Evolutionary conservation across 2,888 invertebrate species (phyloP), one percentile per base, ranked within the genome.

Genomic region (Synergus gifuensis): DNA sequence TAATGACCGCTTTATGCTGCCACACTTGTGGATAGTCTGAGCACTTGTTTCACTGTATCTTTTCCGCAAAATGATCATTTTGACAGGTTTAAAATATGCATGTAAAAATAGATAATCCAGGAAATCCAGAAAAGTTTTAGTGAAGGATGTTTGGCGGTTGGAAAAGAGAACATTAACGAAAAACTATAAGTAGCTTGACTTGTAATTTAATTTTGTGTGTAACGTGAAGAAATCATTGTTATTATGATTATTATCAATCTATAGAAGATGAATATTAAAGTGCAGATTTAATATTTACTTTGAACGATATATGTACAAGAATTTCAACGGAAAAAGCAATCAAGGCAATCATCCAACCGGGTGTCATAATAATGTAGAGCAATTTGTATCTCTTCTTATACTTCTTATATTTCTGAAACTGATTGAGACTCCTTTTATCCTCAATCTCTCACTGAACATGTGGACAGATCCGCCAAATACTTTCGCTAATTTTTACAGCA

Each of bases 1-100:
- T 90, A 91, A 90, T 90, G 90, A 86, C 86, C 85, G 88, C 89
- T 89, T 89, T 91, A 89, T 90, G 84, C 58, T 42, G 86, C 81
- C 84, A 81, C 54, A 73, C 73, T 73, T 73, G 73, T 73, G 54
- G 73, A 77, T 44, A 73, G 64, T 62, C 64, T 22, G 54, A 60
- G 76, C 67, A 42, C 67, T 77, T 60, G 54, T 40, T 44, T 22
- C 22, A 44, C 22, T 16, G n/a, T 69, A 73, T 63, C 28, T 62
- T 42, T 64, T 60, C 28, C 40, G 18, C 64, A 18, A 69, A 66
- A 42, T 44, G 54, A 66, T 60, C 60, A 28, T 69, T 66, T 69
- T 40, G n/a, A 42, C 16, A 44, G 22, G 28, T n/a, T 66, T 77
- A 16, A 62, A 22, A 28, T 18, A 11, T 60, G 9, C 3, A 18